phyloP scores from a whole-genome alignment of 2,797 vertebrate species.

The Halcyon chelicuti region DNA sequence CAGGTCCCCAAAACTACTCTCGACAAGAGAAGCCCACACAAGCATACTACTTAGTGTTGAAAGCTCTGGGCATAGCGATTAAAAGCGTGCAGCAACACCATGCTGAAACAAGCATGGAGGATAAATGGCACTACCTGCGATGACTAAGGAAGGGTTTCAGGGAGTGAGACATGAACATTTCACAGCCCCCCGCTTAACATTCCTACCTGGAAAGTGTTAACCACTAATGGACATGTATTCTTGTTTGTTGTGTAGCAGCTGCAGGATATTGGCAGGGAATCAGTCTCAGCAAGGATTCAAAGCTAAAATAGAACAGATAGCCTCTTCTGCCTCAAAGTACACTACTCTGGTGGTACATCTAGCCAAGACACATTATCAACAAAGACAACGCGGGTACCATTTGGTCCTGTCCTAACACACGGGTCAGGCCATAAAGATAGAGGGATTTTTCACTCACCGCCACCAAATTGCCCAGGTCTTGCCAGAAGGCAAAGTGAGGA shows the following conservation, averaged over 20 bases:
- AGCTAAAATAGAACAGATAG: background rate
- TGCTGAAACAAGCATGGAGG: background rate
- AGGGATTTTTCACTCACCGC: conserved; percentile 85
- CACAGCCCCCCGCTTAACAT: background rate
- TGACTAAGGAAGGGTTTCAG: background rate
- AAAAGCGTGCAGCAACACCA: background rate
- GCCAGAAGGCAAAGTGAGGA: conserved; percentile 94
- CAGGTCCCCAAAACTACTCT: background rate
- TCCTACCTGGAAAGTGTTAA: background rate
- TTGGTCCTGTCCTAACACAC: background rate
- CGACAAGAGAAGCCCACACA: background rate
- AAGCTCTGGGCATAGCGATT: background rate
- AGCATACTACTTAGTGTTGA: background rate
- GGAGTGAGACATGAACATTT: background rate
- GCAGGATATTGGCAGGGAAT: background rate
- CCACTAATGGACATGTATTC: background rate
- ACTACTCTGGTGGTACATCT: background rate
- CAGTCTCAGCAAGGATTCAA: background rate
- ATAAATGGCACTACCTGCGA: fast-evolving
- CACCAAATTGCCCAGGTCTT: conserved; percentile 92
- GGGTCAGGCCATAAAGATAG: background rate
- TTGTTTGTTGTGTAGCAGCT: background rate
- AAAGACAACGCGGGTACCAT: background rate
- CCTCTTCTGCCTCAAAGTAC: background rate
- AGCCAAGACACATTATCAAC: background rate